Conservation (phyloP, 2,113 vertebrate genomes). For the Scytalopus superciliaris region DNA sequence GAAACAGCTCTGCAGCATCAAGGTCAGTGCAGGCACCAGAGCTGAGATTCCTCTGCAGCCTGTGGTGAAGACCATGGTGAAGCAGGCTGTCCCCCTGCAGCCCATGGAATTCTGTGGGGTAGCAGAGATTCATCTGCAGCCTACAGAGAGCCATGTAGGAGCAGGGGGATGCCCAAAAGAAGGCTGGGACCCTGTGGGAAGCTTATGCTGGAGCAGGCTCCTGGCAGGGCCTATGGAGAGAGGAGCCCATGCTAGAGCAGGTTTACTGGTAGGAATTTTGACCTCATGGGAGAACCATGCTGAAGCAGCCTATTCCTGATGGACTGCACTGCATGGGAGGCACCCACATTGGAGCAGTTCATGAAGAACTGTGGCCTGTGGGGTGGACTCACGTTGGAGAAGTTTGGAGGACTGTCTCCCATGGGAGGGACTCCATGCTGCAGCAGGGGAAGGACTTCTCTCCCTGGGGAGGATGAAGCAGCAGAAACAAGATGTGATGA, state of each 20-base stretch:
- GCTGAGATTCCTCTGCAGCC: background rate
- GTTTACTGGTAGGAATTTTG: background rate
- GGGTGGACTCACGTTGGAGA: background rate
- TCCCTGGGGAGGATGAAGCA: background rate
- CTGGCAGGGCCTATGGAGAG: background rate
- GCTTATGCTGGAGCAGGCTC: background rate
- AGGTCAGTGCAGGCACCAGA: background rate
- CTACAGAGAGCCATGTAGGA: background rate
- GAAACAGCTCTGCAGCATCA: background rate
- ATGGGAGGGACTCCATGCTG: background rate
- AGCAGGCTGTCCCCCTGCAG: background rate
- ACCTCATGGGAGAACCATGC: background rate
- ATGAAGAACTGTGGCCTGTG: background rate
- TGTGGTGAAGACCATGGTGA: background rate
- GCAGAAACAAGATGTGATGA: background rate
- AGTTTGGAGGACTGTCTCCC: background rate
- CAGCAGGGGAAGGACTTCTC: background rate
- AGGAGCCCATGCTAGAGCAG: background rate
- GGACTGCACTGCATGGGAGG: background rate
- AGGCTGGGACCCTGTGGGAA: background rate
- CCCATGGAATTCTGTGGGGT: background rate
- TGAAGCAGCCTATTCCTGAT: background rate
- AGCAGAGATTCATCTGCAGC: background rate
- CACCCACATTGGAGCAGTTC: background rate
- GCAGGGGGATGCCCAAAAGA: background rate